Evolutionary conservation across 2,888 invertebrate genomes (phyloP).

Genomic region (Uloborus plumipes): DNA sequence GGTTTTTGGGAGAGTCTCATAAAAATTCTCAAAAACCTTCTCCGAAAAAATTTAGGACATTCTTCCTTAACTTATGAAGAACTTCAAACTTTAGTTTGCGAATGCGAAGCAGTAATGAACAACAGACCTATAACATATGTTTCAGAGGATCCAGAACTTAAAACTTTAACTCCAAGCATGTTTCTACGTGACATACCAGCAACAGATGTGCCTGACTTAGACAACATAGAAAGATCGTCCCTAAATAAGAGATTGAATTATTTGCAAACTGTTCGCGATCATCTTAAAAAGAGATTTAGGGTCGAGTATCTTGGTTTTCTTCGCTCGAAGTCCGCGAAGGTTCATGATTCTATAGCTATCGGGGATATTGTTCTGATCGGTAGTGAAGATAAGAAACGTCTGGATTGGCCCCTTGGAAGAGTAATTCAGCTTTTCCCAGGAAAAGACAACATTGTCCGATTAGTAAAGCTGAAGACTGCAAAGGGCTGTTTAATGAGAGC

Average conservation of each 20-base stretch:
- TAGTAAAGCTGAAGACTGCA: not conserved
- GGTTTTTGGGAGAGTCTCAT: conserved; percentile 27
- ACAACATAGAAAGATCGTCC: not conserved
- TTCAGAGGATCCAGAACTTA: conserved; percentile 16
- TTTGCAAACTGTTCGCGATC: conserved; percentile 8
- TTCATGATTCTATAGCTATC: not conserved
- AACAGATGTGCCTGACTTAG: conserved; percentile 23
- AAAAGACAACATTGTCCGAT: not conserved
- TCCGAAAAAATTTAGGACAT: conserved; percentile 19
- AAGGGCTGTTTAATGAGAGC: not conserved
- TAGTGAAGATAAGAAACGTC: not conserved
- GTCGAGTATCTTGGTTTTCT: not conserved
- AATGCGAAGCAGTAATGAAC: conserved; percentile 25
- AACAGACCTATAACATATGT: conserved; percentile 19
- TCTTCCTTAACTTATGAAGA: conserved; percentile 17
- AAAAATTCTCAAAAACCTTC: conserved; percentile 16
- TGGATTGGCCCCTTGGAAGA: not conserved
- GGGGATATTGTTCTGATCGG: not conserved
- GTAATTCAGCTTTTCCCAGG: no score
- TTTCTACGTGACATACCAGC: conserved; percentile 14
- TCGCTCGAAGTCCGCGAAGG: not conserved
- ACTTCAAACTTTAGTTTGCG: conserved; percentile 19
- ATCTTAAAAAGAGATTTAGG: conserved; percentile 16
- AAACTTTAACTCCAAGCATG: conserved; percentile 7
- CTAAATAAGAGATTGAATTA: conserved; percentile 13